Base-by-base conservation (phyloP, 1,140 invertebrate species). In the Heterodera carotae region DNA sequence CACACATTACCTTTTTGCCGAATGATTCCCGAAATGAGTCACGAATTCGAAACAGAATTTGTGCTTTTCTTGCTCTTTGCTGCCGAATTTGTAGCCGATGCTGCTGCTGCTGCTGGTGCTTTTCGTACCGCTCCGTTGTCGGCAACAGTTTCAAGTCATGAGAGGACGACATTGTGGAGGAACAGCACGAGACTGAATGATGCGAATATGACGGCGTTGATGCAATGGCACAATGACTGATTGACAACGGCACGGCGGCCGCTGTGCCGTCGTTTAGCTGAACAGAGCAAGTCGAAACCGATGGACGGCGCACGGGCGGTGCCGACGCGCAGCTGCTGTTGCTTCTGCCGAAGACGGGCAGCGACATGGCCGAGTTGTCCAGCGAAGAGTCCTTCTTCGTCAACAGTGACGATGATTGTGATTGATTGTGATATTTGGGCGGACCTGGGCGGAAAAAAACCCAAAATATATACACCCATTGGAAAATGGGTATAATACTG, bases 21-120 rank as follows among this genome's bases (percentile, higher is more conserved):
- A 66, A 66, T 15, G 62, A 66, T 66, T 66, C 62, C 10, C 62
- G 62, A 6, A 66, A 66, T 34, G 62, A 66, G 62, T 66, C 62
- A 1, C 62, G 62, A 22, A 66, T 66, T 29, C 62, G 62, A 10
- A 7, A 29, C 29, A 66, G 33, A 34, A 66, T 66, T 2, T 22
- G 48, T 22, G 12, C 12, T 22, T 18, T 53, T 53, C 22, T 12
- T 56, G 12, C 48, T 22, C 48, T 56, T 22, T 2, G 15, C 48
- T 12, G 48, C 15, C 22, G 48, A 15, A 22, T 56, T 56, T 56
- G 48, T 43, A 43, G 39, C 15, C 22, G 12, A 5, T 56, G 12
- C 7, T 31, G 27, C 8, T 22, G 22, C 62, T 15, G 48, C 18
- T 22, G 15, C 29, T 66, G 27, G 7, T 22, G 25, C 62, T 31